A percentile compares a stretch with the other conserved stretches of the same genome.
These are phyloP conservation scores for Platyrinchus mystaceus DNA, from an alignment of 2,797 vertebrate genomes.

Conservation along the genomic window DNA sequence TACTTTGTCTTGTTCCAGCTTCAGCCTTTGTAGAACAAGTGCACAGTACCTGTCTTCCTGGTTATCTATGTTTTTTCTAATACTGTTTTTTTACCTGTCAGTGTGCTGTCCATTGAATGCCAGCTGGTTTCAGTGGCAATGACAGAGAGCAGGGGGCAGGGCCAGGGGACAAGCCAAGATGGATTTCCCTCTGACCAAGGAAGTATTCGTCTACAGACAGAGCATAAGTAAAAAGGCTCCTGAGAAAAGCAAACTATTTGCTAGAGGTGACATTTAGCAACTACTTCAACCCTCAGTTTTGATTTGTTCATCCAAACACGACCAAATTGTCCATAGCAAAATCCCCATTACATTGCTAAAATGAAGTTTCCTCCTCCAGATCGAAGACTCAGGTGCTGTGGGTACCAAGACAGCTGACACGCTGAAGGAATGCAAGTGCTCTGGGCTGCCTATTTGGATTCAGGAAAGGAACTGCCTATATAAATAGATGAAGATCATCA, in stretches of 20 bases:
- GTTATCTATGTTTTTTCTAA: neutral
- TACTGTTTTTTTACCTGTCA: neutral
- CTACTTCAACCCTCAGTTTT: neutral
- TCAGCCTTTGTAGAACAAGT: neutral
- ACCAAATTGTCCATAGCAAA: neutral
- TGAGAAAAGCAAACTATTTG: neutral
- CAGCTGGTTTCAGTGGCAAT: neutral
- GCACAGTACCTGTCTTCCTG: neutral
- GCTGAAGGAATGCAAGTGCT: fast-evolving
- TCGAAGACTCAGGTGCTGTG: neutral
- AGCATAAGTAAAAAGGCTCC: neutral
- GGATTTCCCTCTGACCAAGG: neutral
- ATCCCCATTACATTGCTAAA: neutral
- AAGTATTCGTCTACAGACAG: neutral
- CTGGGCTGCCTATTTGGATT: neutral
- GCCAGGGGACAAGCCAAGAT: neutral
- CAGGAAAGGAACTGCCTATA: neutral
- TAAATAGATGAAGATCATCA: neutral
- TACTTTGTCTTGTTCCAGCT: neutral
- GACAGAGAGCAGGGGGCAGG: neutral
- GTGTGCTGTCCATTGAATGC: neutral
- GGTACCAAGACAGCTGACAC: neutral
- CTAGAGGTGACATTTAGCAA: neutral
- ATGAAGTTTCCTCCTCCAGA: neutral
- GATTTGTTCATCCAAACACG: neutral